These are phyloP conservation scores for Gonocerus acuteangulatus DNA, from an alignment of 2,888 invertebrate species.

Conservation along the genomic window DNA sequence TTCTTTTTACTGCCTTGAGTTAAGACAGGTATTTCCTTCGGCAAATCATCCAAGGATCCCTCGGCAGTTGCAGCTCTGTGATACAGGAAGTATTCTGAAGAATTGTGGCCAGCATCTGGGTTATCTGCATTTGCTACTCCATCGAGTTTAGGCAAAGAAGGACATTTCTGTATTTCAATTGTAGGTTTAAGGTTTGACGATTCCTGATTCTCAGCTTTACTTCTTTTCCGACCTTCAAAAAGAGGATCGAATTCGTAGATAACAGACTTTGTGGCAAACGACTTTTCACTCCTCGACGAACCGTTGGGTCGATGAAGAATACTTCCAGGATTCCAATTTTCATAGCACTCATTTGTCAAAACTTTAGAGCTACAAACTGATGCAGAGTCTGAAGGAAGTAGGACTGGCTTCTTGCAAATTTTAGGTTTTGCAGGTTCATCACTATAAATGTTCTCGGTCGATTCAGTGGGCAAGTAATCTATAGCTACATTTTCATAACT, in stretches of 20 bases:
- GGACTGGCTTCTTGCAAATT: constrained; percentile 7
- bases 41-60: constrained; percentile 7
- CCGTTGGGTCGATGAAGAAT: not conserved
- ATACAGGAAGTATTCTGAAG: constrained; percentile 35
- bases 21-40: constrained; percentile 21
- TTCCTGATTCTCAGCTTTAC: constrained; percentile 12
- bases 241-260: constrained; percentile 65
- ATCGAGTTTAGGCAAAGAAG: constrained; percentile 2
- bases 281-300: constrained; percentile 9
- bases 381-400: not conserved
- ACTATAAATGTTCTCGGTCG: constrained; percentile 32
- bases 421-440: constrained; percentile 28
- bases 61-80: constrained; percentile 30
- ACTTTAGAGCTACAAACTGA: constrained; percentile 29
- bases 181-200: not conserved
- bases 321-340: constrained; percentile 28
- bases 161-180: constrained; percentile 13
- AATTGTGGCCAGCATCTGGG: constrained; percentile 2
- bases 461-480: constrained; percentile 25
- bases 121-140: not conserved
- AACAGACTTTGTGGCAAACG: constrained; percentile 44
- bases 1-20: constrained; percentile 20
- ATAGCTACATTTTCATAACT: constrained; percentile 35
- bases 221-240: constrained; percentile 33
- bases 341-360: constrained; percentile 28